Evolutionary conservation across 2,888 invertebrate species (phyloP).

Genomic region (Abscondita cerata): DNA sequence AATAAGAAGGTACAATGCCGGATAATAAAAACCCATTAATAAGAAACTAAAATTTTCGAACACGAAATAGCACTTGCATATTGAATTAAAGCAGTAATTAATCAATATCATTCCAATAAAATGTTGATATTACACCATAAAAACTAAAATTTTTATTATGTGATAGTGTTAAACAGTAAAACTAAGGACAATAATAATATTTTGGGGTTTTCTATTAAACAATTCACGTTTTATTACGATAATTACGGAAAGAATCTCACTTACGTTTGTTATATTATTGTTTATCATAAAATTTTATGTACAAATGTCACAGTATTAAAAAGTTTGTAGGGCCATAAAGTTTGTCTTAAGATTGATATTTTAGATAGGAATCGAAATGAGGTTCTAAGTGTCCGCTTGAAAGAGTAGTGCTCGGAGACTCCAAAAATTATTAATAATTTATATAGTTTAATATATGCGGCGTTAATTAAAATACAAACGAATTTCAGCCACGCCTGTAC

Average conservation of each 20-base stretch:
- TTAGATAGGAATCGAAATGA: neutral
- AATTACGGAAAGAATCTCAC: conserved; percentile 15
- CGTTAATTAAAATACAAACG: conserved; percentile 15
- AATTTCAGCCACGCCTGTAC: conserved; percentile 15
- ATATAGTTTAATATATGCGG: conserved; percentile 15
- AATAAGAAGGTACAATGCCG: conserved; percentile 10
- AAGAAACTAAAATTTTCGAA: conserved; percentile 14
- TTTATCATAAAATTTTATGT: neutral
- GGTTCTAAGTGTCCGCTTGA: neutral
- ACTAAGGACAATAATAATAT: conserved; percentile 7
- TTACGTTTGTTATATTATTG: neutral
- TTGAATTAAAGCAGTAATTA: conserved; percentile 14
- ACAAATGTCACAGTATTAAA: neutral
- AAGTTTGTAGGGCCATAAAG: neutral
- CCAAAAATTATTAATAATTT: neutral
- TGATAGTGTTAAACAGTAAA: conserved; percentile 13
- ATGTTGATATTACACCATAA: conserved; percentile 21
- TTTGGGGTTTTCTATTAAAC: neutral
- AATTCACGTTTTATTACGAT: conserved; percentile 14
- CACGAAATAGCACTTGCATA: conserved; percentile 26
- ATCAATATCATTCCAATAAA: conserved; percentile 27
- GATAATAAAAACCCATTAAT: conserved; percentile 24
- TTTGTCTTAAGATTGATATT: neutral
- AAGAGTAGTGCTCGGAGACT: neutral
- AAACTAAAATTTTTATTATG: conserved; percentile 16